Base-by-base conservation (phyloP, 2,888 invertebrate species). In the Drosophila imparisetae region DNA sequence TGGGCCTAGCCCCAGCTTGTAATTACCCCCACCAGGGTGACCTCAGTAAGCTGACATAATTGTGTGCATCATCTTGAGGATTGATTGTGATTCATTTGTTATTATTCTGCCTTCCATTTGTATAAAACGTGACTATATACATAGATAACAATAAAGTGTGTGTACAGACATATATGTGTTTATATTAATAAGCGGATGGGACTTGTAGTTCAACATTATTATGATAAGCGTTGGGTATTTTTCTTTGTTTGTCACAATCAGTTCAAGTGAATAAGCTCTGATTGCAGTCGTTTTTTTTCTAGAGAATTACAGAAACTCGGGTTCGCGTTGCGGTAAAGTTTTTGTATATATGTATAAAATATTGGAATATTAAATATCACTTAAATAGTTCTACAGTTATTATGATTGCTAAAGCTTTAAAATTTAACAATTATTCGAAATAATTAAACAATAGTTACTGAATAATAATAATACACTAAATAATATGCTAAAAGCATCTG, bases 21-120 rank as follows among this genome's bases (percentile, higher is more conserved):
- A 55, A 38, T 55, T 29, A 38, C 27, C 13, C 38, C 0, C 11
- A n/a, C 24, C 13, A 21, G 1, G 5, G 2, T 29, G 27, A n/a
- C 27, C n/a, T 11, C 13, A 30, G 50, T 29, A 29, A 50, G 55
- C 24, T 24, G 53, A 53, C 15, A 53, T 36, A 34, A 53, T 53
- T 53, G 53, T 11, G 2, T 53, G 34, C 53, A 53, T 36, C 6
- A 24, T 36, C 7, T 4, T 21, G 4, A 15, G 13, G 13, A 8
- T 15, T 32, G 4, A 4, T 7, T 21, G 34, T 34, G 6, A 21
- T 15, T 34, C 1, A 52, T 13, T 32, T 52, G n/a, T n/a, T 29
- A 0, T 27, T n/a, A 2, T 30, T 21, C 27, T 29, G 27, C 5
- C 27, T 29, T 6, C 0, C 27, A 29, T 6, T 5, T 29, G 0